Evolutionary conservation across 2,888 invertebrate species (phyloP), one percentile per base, ranked within the genome.

Genomic region (Pollenia labialis): DNA sequence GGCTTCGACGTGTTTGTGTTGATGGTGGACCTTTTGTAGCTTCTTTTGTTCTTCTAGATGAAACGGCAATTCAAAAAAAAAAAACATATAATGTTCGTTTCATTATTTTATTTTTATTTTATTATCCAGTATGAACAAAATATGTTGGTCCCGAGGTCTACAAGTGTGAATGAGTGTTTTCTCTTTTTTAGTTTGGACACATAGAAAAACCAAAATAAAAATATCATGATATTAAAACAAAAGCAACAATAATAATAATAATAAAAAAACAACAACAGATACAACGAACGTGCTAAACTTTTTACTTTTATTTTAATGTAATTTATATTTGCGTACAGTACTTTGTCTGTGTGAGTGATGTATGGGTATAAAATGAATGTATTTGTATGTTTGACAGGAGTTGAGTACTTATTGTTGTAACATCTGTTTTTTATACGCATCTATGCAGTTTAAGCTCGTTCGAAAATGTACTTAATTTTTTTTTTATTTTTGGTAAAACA

Each of bases 1-100:
- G 79, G 62, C 44, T 79, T 74, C 54, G 74, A 79, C 85, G 77
- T 82, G 85, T 60, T 81, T 71, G 52, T 68, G 44, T 72, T 66
- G 44, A 42, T 60, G 62, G 23, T 10, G n/a, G 10, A 50, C 14
- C 32, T 18, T 52, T n/a, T 54, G 52, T 46, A 54, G 52, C 54
- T 40, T 69, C 54, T 40, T 69, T 48, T 64, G 42, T 71, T 81
- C 50, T 82, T 52, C 32, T 46, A 18, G 8, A 46, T 62, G 40
- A 62, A 54, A 9, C 32, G 44, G 44, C 48, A 66, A 58, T 64
- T 44, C 23, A 54, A 54, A 77, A 79, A 54, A 54, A 77, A 79
- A 23, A 23, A 23, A 48, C n/a, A 14, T 56, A 77, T 48, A 10
- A 54, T 52, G 18, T 44, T 46, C 48, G 18, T 14, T 42, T 44